These are phyloP conservation scores for Acrocephalus arundinaceus DNA, from an alignment of 2,113 vertebrate genomes.

Conservation along the genomic window DNA sequence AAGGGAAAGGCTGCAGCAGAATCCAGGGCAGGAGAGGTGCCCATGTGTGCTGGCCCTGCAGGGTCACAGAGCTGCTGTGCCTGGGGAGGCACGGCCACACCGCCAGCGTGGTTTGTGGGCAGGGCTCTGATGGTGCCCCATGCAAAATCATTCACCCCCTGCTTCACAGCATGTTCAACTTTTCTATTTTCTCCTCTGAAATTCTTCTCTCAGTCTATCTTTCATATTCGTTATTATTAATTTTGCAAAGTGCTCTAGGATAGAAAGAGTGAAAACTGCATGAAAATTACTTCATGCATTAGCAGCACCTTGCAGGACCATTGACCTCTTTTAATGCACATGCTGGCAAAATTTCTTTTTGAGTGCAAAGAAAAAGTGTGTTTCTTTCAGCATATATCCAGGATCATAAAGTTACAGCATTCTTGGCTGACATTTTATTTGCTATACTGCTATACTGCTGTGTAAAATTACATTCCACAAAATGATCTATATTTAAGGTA, in stretches of 20 bases:
- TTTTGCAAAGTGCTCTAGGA: background rate
- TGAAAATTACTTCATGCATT: background rate
- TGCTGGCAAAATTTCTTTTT: background rate
- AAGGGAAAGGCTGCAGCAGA: background rate
- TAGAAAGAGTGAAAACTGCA: background rate
- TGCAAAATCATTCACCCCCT: background rate
- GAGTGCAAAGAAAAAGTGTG: background rate
- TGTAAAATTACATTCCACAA: background rate
- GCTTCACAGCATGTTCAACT: background rate
- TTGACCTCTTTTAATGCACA: background rate
- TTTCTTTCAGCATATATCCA: background rate
- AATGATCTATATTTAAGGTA: conserved; percentile 44
- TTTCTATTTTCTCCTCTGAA: background rate
- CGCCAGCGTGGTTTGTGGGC: background rate
- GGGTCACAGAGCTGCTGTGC: background rate
- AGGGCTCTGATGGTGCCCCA: background rate
- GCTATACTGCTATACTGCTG: background rate
- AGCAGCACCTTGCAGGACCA: background rate
- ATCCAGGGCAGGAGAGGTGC: background rate
- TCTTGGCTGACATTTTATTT: background rate
- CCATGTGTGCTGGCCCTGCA: background rate
- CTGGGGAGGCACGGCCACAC: background rate
- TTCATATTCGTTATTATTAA: background rate
- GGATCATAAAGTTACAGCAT: background rate
- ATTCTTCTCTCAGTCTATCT: background rate